Conservation (phyloP, 2,888 invertebrate species). For the Eupithecia vulgata region DNA sequence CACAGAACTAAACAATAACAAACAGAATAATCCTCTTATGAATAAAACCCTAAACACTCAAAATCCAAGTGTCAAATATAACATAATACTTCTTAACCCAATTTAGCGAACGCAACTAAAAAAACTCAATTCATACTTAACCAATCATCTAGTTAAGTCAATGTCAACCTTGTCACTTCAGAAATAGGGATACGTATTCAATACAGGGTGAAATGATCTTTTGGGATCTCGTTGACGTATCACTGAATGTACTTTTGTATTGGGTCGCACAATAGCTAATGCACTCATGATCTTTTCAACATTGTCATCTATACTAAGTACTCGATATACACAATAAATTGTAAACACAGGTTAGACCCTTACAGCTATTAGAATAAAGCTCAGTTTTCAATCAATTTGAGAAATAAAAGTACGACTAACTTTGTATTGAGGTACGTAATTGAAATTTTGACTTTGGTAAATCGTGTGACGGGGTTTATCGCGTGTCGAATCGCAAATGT, state of each 20-base stretch:
- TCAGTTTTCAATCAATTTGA: slow-evolving; percentile 30
- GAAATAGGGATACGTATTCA: slow-evolving; percentile 43
- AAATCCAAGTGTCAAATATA: slow-evolving; percentile 67
- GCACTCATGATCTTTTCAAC: slow-evolving; percentile 81
- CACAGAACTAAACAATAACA: slow-evolving; percentile 63
- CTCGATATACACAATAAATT: slow-evolving; percentile 42
- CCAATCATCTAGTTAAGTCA: slow-evolving; percentile 26
- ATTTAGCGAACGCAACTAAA: slow-evolving; percentile 61
- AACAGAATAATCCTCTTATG: slow-evolving; percentile 71
- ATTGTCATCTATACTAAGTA: slow-evolving; percentile 80
- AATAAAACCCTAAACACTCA: slow-evolving; percentile 68
- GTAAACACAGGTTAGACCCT: background rate
- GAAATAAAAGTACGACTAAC: slow-evolving; percentile 21
- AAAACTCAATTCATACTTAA: slow-evolving; percentile 51
- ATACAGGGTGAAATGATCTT: slow-evolving; percentile 38
- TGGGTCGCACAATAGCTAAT: slow-evolving; percentile 73
- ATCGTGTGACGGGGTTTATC: slow-evolving; percentile 75
- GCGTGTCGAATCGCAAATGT: slow-evolving; percentile 64
- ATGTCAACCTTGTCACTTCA: slow-evolving; percentile 32
- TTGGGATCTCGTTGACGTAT: slow-evolving; percentile 70
- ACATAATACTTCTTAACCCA: slow-evolving; percentile 66
- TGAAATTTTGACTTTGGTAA: slow-evolving; percentile 81
- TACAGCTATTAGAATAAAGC: slow-evolving; percentile 29
- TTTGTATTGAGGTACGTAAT: slow-evolving; percentile 62
- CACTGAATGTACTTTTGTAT: slow-evolving; percentile 68